phyloP scores from a whole-genome alignment of 2,888 invertebrate species.

The Syrphus vitripennis region DNA sequence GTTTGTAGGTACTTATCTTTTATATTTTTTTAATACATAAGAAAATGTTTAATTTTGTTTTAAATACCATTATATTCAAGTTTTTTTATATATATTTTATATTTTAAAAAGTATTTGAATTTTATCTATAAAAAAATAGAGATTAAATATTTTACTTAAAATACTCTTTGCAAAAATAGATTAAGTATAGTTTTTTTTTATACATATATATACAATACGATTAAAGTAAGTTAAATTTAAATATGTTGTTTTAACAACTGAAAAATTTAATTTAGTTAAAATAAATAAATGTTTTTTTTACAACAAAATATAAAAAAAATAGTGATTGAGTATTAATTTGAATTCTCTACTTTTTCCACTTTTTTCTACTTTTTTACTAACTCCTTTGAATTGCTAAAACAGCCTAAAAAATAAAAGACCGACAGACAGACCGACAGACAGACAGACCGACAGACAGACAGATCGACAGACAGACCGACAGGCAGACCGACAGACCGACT shows the following conservation, averaged over 20 bases:
- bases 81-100: slow-evolving; percentile 36
- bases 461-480: too few species aligned
- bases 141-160: slow-evolving; percentile 14
- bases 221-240: slow-evolving; percentile 44
- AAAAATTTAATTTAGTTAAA: slow-evolving; percentile 54
- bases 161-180: slow-evolving; percentile 40
- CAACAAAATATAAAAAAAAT: slow-evolving; percentile 37
- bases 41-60: neutral
- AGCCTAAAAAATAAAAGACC: too few species aligned
- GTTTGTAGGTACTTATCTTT: neutral
- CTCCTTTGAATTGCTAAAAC: too few species aligned
- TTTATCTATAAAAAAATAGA: neutral
- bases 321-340: neutral
- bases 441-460: too few species aligned
- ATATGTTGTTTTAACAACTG: neutral
- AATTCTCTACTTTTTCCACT: too few species aligned
- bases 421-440: too few species aligned
- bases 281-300: slow-evolving; percentile 65
- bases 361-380: too few species aligned
- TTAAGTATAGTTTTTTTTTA: slow-evolving; percentile 7
- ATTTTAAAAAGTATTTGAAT: slow-evolving; percentile 8
- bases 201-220: neutral
- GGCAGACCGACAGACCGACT: too few species aligned
- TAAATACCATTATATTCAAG: slow-evolving; percentile 7
- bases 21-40: neutral